Conservation (phyloP, 2,113 vertebrate genomes). For the Perca fluviatilis region DNA sequence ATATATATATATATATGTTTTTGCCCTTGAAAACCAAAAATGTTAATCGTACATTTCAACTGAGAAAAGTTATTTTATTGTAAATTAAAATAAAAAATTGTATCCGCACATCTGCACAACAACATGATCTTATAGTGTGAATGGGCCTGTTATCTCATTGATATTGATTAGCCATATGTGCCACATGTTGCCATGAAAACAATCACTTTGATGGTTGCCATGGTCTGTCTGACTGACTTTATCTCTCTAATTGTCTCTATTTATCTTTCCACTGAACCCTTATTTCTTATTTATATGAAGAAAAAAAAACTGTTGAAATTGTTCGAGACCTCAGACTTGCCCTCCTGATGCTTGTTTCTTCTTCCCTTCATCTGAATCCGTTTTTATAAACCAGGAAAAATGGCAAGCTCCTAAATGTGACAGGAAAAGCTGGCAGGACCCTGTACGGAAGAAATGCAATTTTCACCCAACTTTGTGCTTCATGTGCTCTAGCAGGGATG, state of each 20-base stretch:
- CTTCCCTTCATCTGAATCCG: background rate
- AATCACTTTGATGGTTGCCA: background rate
- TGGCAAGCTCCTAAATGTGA: slow-evolving; percentile 9
- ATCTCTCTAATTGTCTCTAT: background rate
- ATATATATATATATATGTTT: background rate
- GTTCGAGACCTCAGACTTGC: background rate
- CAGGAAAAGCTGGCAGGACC: background rate
- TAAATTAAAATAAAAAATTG: too few relatives aligned
- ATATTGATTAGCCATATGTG: background rate
- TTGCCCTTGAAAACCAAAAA: background rate
- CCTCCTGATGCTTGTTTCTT: background rate
- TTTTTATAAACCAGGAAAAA: slow-evolving; percentile 5
- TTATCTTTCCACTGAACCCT: background rate
- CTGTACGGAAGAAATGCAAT: background rate
- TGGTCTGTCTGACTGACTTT: background rate
- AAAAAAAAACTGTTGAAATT: background rate
- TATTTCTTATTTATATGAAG: background rate
- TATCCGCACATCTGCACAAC: background rate
- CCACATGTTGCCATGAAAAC: background rate
- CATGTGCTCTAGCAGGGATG: background rate
- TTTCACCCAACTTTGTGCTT: background rate
- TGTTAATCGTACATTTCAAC: background rate
- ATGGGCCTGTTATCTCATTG: too few relatives aligned
- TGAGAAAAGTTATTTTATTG: background rate
- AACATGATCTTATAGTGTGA: background rate